phyloP scores from a whole-genome alignment of 2,888 invertebrate genomes.

The Lamellibrachia columna region DNA sequence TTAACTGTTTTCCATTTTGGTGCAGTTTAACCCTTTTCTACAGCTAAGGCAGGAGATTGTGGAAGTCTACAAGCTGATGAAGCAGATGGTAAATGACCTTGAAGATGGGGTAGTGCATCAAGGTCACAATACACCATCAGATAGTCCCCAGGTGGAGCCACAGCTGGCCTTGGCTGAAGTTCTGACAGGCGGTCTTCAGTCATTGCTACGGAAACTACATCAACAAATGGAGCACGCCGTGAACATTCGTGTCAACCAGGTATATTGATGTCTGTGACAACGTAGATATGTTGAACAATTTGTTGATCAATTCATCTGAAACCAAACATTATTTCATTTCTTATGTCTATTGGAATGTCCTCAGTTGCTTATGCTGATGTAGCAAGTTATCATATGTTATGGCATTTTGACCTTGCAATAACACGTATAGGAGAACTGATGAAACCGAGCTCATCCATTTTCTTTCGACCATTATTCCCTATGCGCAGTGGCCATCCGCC shows the following conservation, averaged over 20 bases:
- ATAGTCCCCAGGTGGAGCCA: conserved; percentile 32
- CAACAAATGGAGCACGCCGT: conserved; percentile 53
- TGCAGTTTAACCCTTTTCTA: conserved; percentile 21
- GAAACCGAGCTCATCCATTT: no score
- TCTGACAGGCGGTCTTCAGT: conserved; percentile 37
- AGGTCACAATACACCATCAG: not conserved
- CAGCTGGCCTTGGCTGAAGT: conserved; percentile 31
- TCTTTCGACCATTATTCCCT: no score
- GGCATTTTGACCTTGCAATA: no score
- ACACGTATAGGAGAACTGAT: no score
- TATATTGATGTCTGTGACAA: not conserved
- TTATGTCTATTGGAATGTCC: no score
- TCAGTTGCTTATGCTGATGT: no score
- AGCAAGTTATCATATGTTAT: no score
- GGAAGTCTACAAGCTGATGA: conserved; percentile 66
- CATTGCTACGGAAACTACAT: conserved; percentile 54
- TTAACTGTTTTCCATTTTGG: not conserved
- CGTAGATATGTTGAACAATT: not conserved
- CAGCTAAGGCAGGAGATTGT: conserved; percentile 68
- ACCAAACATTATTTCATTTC: no score
- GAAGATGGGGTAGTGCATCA: conserved; percentile 29
- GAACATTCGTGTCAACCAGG: conserved; percentile 27
- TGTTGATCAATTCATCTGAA: no score
- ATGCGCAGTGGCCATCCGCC: no score
- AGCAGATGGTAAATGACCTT: conserved; percentile 63